A percentile compares a stretch with the other conserved stretches of the same genome.
Evolutionary conservation across 2,113 vertebrate species (phyloP).

Genomic region (Aegypius monachus): DNA sequence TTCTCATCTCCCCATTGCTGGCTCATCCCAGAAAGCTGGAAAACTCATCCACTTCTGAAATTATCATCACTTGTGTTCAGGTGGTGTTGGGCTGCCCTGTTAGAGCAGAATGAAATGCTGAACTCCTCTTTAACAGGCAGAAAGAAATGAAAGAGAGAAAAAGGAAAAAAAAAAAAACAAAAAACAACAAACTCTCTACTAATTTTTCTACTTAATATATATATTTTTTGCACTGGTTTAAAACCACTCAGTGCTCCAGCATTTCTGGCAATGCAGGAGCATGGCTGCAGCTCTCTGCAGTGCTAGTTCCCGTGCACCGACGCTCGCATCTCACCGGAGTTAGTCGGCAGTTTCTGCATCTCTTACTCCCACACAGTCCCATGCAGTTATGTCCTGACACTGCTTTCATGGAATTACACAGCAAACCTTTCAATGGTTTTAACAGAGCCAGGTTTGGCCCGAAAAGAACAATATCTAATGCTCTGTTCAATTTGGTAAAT

Average conservation of each 20-base stretch:
- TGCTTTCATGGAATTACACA: neutral
- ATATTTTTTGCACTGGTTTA: neutral
- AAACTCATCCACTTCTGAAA: neutral
- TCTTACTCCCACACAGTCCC: neutral
- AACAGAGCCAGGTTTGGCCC: neutral
- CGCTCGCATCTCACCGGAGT: neutral
- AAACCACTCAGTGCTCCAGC: neutral
- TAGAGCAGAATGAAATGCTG: neutral
- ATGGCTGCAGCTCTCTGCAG: neutral
- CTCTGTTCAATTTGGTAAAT: neutral
- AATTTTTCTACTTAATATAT: constrained; percentile 16
- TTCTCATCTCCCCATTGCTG: neutral
- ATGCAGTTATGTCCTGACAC: neutral
- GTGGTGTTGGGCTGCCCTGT: neutral
- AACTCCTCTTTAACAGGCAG: neutral
- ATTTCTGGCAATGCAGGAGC: neutral
- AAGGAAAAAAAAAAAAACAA: neutral
- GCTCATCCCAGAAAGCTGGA: neutral
- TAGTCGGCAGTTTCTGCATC: neutral
- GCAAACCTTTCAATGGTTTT: neutral
- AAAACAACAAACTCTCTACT: neutral
- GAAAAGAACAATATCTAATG: neutral
- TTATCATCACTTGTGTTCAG: neutral
- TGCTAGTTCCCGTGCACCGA: neutral
- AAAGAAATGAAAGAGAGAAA: neutral